Conservation (phyloP, 2,888 invertebrate species). For the Icerya purchasi region DNA sequence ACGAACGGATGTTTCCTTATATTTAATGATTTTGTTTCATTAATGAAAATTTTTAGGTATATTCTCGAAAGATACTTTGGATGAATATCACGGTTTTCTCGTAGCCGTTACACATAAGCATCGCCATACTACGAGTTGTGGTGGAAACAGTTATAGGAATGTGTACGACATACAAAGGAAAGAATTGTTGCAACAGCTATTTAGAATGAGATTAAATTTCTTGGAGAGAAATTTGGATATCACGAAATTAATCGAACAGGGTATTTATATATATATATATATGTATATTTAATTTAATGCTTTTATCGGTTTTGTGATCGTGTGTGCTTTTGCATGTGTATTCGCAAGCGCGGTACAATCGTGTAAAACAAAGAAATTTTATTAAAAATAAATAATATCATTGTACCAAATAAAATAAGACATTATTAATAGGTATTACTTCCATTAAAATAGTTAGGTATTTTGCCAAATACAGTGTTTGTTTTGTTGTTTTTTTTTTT, state of each 20-base stretch:
- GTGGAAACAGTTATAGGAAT: constrained; percentile 60
- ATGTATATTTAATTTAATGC: background rate
- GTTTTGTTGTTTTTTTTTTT: too few species aligned
- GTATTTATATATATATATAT: constrained; percentile 20
- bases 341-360: too few species aligned
- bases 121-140: constrained; percentile 25
- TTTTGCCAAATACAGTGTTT: too few species aligned
- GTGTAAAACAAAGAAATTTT: too few species aligned
- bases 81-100: constrained; percentile 65
- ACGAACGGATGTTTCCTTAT: too few species aligned
- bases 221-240: constrained; percentile 55
- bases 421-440: too few species aligned
- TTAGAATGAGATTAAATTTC: constrained; percentile 85
- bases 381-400: too few species aligned
- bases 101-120: constrained; percentile 41
- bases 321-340: too few species aligned
- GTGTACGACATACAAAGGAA: constrained; percentile 86
- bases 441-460: too few species aligned
- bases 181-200: constrained; percentile 75
- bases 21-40: too few species aligned
- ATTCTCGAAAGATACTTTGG: constrained; percentile 72
- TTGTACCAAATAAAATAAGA: too few species aligned
- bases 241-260: constrained; percentile 55
- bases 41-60: too few species aligned
- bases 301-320: background rate